phyloP scores from a whole-genome alignment of 2,113 vertebrate genomes.

The Sebastes schlegelii region DNA sequence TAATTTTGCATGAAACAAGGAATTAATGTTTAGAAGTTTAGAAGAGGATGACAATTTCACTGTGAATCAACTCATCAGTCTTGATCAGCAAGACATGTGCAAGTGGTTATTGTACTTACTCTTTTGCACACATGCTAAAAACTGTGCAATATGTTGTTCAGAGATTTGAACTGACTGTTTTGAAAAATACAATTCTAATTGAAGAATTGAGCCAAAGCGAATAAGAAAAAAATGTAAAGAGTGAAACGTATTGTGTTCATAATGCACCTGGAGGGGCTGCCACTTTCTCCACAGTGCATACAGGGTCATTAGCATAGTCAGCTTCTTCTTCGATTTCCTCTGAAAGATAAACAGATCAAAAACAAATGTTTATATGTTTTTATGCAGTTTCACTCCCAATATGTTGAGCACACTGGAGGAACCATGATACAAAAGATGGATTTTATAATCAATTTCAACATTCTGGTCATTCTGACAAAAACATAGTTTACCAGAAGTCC shows the following conservation, averaged over 20 bases:
- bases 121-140: too few relatives aligned
- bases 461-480: neutral
- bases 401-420: neutral
- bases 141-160: too few relatives aligned
- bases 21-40: too few relatives aligned
- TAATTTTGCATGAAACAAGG: too few relatives aligned
- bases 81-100: too few relatives aligned
- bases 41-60: too few relatives aligned
- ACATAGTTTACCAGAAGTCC: too few relatives aligned
- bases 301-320: neutral
- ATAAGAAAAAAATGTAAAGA: too few relatives aligned
- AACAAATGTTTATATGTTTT: neutral
- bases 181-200: too few relatives aligned
- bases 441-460: neutral
- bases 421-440: neutral
- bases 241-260: neutral
- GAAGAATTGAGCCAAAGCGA: too few relatives aligned
- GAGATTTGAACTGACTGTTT: too few relatives aligned
- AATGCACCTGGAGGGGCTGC: neutral
- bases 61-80: neutral
- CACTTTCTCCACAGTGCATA: neutral
- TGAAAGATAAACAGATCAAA: slow-evolving; percentile 15
- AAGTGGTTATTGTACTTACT: too few relatives aligned
- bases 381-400: neutral
- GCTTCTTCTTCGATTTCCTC: neutral